Base-by-base conservation (phyloP, 2,888 invertebrate species). In the Cosmia trapezina region DNA sequence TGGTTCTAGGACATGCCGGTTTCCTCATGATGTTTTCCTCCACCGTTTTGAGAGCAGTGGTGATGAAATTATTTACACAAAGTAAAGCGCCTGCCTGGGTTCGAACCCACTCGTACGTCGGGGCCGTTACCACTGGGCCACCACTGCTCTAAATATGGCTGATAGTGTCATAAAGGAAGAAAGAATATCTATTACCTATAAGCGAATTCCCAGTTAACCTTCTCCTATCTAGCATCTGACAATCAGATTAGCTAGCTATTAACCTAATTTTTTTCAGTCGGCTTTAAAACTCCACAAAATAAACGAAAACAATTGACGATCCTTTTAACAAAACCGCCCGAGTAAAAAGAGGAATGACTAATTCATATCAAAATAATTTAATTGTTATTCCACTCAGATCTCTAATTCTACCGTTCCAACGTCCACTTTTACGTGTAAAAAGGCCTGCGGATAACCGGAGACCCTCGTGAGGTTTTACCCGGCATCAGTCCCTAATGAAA, bases 401-500 rank as follows among this genome's bases (percentile, higher is more conserved):
- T 76, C 63, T 65, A 66, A 65, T 62, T 45, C 61, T 22, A 68
- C 12, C 3, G 19, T 62, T 43, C 37, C 22, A 71, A 64, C 28
- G 56, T 64, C 49, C 66, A 80, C 47, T 77, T 81, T 77, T 67
- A 70, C 63, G 28, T 61, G 53, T 63, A 60, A 74, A 73, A 78
- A 63, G 62, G 73, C 22, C 62, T 73, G 57, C 59, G 66, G 69
- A 72, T 76, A 81, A 45, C 67, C 63, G 28, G 47, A 45, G 41
- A 11, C 43, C 73, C 54, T 66, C 47, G 70, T 65, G 77, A 70
- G 70, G 76, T 72, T 76, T 81, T 78, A 70, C 64, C 61, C 59
- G 73, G 67, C 80, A 78, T 76, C 80, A 67, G 59, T 63, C 73
- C 70, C 65, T 87, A 87, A 88, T 88, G 86, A 83, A 84, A 88